Conservation (phyloP, 2,888 invertebrate genomes). For the Agrochola lychnidis region DNA sequence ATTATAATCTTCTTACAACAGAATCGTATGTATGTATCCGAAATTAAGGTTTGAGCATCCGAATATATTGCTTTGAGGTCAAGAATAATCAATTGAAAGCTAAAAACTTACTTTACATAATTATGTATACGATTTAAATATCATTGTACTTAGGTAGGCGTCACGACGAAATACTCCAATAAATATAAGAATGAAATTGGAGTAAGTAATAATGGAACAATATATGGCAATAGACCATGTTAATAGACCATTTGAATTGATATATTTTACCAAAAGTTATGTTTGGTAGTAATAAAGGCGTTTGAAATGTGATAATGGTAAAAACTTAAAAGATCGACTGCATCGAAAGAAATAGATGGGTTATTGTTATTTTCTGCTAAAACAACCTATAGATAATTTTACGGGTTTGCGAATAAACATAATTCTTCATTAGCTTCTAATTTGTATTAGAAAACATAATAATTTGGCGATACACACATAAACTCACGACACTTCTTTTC, state of each 20-base stretch:
- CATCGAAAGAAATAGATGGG: not conserved
- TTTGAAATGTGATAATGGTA: slow-evolving; percentile 9
- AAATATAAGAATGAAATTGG: slow-evolving; percentile 36
- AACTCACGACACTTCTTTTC: not conserved
- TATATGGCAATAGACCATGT: slow-evolving; percentile 1
- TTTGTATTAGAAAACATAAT: not conserved
- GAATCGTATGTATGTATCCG: not conserved
- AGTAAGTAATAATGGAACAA: slow-evolving; percentile 37
- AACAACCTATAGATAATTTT: not conserved
- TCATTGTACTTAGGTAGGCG: slow-evolving; percentile 32
- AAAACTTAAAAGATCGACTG: not conserved
- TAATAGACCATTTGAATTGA: slow-evolving; percentile 34
- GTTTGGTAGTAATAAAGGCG: slow-evolving; percentile 6
- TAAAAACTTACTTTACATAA: slow-evolving; percentile 29
- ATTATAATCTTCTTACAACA: not conserved
- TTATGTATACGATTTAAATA: slow-evolving; percentile 38
- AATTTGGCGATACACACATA: not conserved
- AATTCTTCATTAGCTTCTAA: not conserved
- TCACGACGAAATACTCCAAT: slow-evolving; percentile 41
- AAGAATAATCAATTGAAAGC: slow-evolving; percentile 23
- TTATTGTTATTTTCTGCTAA: not conserved
- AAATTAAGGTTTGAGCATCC: not conserved
- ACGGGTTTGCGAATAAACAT: not conserved
- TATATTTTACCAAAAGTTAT: slow-evolving; percentile 8
- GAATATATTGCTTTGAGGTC: slow-evolving; percentile 11